These are phyloP conservation scores for Hyppa rectilinea DNA, from an alignment of 2,888 invertebrate species.

Conservation along the genomic window DNA sequence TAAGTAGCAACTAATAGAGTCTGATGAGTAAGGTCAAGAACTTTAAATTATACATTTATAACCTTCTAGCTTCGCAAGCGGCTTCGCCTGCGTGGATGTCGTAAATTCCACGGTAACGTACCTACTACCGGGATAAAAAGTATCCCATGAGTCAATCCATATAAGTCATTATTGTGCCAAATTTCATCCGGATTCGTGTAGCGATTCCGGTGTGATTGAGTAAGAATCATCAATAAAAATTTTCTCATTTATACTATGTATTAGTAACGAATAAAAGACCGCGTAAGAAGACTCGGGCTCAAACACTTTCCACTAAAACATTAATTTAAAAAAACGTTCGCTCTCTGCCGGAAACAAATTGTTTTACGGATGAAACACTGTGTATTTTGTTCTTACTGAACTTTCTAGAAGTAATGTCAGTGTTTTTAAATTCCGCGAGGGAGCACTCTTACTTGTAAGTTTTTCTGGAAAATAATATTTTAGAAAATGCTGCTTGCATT, in stretches of 20 bases:
- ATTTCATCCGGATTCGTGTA: too few species aligned
- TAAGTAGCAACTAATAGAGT: conserved; percentile 33
- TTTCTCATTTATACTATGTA: too few species aligned
- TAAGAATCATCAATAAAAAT: too few species aligned
- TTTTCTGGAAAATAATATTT: conserved; percentile 38
- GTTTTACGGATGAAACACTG: conserved; percentile 58
- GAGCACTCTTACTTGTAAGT: conserved; percentile 14
- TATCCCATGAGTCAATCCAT: too few species aligned
- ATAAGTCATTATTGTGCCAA: too few species aligned
- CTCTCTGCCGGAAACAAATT: conserved; percentile 58
- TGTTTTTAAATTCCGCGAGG: conserved; percentile 41
- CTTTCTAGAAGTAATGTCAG: conserved; percentile 42
- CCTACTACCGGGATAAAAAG: too few species aligned
- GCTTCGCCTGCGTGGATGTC: too few species aligned
- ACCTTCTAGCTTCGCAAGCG: too few species aligned
- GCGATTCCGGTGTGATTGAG: too few species aligned
- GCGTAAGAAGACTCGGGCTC: conserved; percentile 57
- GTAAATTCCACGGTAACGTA: too few species aligned
- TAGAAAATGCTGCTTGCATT: conserved; percentile 5
- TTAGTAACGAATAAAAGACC: conserved; percentile 64
- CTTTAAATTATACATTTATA: conserved; percentile 60
- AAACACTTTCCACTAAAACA: conserved; percentile 64
- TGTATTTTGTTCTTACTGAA: conserved; percentile 45
- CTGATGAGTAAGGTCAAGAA: conserved; percentile 56
- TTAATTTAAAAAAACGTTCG: conserved; percentile 66